Evolutionary conservation across 2,113 vertebrate species (phyloP), one percentile per base, ranked within the genome.

Genomic region (Rhinopithecus roxellana): DNA sequence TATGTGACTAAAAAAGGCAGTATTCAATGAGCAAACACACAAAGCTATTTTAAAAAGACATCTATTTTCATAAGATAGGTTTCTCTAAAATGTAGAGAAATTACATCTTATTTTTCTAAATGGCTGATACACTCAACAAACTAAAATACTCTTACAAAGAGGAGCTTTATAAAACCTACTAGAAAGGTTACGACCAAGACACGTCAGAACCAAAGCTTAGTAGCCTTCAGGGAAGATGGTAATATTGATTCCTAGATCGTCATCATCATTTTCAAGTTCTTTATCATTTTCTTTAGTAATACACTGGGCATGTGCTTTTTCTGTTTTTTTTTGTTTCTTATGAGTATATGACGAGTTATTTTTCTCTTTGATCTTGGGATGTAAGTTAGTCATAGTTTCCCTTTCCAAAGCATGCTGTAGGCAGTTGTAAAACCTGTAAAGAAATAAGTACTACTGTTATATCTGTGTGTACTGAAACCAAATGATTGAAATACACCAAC

Each of bases 351-450:
- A 89, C 0, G 94, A 2, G 23, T 8, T 94, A 23, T 27, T 92
- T 84, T 50, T 85, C 87, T 5, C 80, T 0, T 0, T 52, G 78
- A 94, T 89, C 72, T 97, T 7, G 0, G 67, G 13, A 87, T 74
- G 59, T 17, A 32, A 75, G 30, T 25, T 14, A 22, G 25, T 89
- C 59, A 94, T 61, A 18, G 89, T 50, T 2, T 96, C 92, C 74
- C 97, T 69, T 8, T 97, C 88, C 97, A 99, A 88, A 55, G 99
- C 99, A 59, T 96, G 57, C 74, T 98, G 99, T 20, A 99, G 98
- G 95, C 98, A 97, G 59, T 95, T 98, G 52, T 99, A 99, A 97
- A 99, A 99, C 85, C 99, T 99, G 70, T 30, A 48, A 94, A 97
- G 6, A 98, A 95, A 97, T 18, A 97, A 96, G 2, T 0, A 59